These are phyloP conservation scores for Spea multiplicata DNA, from an alignment of 2,113 vertebrate genomes.

Conservation along the genomic window DNA sequence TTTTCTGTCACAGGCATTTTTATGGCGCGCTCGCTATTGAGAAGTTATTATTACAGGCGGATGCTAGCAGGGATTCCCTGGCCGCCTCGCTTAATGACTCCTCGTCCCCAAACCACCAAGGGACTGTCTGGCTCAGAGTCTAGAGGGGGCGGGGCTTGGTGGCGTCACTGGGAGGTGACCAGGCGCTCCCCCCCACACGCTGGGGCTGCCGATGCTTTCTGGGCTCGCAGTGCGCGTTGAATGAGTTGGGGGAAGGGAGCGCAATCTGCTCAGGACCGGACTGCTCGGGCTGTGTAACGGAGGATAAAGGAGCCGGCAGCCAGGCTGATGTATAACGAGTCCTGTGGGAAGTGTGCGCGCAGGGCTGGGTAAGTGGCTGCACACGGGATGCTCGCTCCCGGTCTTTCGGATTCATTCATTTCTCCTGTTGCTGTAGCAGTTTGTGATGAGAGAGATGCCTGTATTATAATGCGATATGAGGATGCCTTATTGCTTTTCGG, in stretches of 20 bases:
- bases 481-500: not conserved
- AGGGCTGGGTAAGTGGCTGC: not conserved
- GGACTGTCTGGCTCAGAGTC: constrained; percentile 25
- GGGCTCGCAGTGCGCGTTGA: constrained; percentile 9
- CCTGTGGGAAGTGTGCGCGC: no score
- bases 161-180: constrained; percentile 19
- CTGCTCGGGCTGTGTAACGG: constrained; percentile 6
- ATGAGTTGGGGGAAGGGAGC: constrained; percentile 17
- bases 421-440: not conserved
- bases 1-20: no score
- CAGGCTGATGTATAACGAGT: not conserved
- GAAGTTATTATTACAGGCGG: no score
- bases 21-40: no score
- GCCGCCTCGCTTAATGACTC: not conserved
- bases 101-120: not conserved
- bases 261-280: no score
- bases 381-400: not conserved
- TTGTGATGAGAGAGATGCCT: not conserved
- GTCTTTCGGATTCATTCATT: not conserved
- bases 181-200: not conserved
- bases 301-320: not conserved
- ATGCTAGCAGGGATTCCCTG: not conserved
- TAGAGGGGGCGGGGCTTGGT: constrained; percentile 6
- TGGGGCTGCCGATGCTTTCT: not conserved
- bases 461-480: not conserved